Percentiles rank a stretch among this genome's conserved stretches.
Conservation (phyloP, 35 echinoderm and acorn worm species). For the Heliocidaris tuberculata region DNA sequence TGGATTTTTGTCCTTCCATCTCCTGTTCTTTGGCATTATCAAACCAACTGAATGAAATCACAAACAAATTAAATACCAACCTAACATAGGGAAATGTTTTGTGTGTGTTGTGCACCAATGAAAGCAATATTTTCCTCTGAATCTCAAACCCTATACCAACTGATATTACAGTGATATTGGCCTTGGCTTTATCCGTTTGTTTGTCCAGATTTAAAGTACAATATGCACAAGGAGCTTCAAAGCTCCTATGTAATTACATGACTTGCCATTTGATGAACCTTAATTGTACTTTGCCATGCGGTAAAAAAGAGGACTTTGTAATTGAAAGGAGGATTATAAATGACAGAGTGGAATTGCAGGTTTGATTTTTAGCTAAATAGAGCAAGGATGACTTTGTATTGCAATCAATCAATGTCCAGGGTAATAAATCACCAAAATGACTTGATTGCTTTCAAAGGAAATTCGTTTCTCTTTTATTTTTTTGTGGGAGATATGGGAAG, state of each 20-base stretch:
- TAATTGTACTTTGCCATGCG: conserved; percentile 2
- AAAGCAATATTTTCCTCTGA: background rate
- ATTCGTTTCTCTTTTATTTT: background rate
- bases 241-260: background rate
- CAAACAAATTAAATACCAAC: too few relatives aligned
- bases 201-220: background rate
- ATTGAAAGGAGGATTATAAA: background rate
- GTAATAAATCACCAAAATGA: background rate
- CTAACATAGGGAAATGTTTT: background rate
- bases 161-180: background rate
- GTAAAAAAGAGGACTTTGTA: background rate
- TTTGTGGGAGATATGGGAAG: background rate
- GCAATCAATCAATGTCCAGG: background rate
- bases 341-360: background rate
- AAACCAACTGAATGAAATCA: too few relatives aligned
- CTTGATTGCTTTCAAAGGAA: background rate
- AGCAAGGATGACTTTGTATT: background rate
- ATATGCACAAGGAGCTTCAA: background rate
- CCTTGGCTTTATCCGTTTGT: background rate
- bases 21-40: too few relatives aligned
- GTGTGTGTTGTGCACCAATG: background rate
- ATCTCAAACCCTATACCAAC: background rate
- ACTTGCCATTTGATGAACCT: conserved; percentile 10
- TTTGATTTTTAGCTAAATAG: background rate
- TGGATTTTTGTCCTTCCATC: too few relatives aligned